Conservation (phyloP, 1,140 invertebrate genomes). For the Drosophila navojoa region DNA sequence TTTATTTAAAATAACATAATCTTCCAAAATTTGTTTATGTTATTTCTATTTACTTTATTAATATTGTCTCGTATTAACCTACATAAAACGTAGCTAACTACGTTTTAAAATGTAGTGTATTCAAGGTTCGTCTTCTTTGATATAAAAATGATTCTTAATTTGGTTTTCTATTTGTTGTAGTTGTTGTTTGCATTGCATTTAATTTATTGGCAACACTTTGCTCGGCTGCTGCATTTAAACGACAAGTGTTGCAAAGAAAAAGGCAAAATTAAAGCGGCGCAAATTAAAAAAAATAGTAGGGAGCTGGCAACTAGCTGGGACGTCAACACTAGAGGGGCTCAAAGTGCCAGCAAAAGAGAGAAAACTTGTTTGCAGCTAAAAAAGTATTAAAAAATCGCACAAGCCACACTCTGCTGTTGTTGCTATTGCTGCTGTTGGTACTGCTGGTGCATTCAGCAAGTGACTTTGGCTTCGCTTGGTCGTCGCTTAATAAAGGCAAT, state of each 20-base stretch:
- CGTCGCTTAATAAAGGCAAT: conserved; percentile 76
- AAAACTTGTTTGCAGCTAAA: conserved; percentile 72
- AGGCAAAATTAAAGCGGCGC: conserved; percentile 78
- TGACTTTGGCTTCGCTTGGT: conserved; percentile 59
- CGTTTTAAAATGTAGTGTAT: conserved; percentile 12
- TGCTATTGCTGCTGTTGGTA: conserved; percentile 28
- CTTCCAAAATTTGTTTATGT: no score
- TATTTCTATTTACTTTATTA: neutral
- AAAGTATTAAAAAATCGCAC: conserved; percentile 61
- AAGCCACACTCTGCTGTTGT: conserved; percentile 45
- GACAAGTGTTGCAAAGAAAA: conserved; percentile 82
- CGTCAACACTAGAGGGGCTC: conserved; percentile 67
- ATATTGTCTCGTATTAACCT: neutral
- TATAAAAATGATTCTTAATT: conserved; percentile 15
- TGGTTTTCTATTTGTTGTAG: neutral
- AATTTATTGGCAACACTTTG: conserved; percentile 82
- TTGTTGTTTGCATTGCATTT: conserved; percentile 54
- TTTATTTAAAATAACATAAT: no score
- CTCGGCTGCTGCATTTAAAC: conserved; percentile 68
- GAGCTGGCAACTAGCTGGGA: conserved; percentile 49
- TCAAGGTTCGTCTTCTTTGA: conserved; percentile 15
- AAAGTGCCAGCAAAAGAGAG: conserved; percentile 35
- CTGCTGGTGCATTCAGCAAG: conserved; percentile 52
- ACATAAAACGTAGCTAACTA: no score
- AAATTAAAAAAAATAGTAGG: conserved; percentile 48